phyloP scores from a whole-genome alignment of 1,140 invertebrate species.

The Heliconius eleuchia region DNA sequence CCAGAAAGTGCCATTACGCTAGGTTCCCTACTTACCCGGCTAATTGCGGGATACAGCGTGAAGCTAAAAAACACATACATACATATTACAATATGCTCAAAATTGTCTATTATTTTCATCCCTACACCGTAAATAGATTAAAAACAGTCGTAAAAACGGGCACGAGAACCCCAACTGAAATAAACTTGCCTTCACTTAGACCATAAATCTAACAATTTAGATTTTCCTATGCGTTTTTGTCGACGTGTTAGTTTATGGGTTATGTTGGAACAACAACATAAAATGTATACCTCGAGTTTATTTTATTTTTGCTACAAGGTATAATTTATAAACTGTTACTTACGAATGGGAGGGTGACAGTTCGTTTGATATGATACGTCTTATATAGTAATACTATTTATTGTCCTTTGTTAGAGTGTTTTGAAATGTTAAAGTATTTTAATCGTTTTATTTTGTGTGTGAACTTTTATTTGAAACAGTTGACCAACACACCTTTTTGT shows the following conservation, averaged over 20 bases:
- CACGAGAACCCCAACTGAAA: not conserved
- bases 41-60: too few species aligned
- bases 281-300: constrained; percentile 3
- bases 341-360: not conserved
- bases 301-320: not conserved
- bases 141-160: not conserved
- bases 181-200: not conserved
- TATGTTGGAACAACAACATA: not conserved
- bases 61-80: too few species aligned
- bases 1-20: too few species aligned
- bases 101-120: not conserved
- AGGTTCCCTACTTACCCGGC: too few species aligned
- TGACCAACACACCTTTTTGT: too few species aligned
- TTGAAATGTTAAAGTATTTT: not conserved
- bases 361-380: not conserved
- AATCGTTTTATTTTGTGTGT: not conserved
- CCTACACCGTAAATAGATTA: constrained; percentile 5
- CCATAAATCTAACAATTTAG: constrained; percentile 11
- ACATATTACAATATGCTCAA: too few species aligned
- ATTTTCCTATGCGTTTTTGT: not conserved
- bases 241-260: constrained; percentile 9
- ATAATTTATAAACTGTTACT: not conserved
- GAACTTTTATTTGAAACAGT: too few species aligned
- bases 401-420: not conserved
- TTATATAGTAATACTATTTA: not conserved